Evolutionary conservation across 2,113 vertebrate species (phyloP).

Genomic region (Mustelus asterias): DNA sequence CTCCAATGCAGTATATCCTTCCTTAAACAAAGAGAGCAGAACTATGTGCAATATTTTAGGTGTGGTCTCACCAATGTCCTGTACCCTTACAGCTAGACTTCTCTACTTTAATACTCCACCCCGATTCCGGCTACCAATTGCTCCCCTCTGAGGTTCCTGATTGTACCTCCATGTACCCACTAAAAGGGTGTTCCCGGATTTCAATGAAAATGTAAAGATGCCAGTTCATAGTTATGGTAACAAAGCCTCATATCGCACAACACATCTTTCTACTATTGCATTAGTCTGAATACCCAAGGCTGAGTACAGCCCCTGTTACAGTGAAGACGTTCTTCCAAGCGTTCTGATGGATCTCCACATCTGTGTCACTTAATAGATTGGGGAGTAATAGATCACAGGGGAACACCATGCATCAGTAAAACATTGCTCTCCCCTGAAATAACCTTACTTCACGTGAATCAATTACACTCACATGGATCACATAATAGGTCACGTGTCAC

Average conservation of each 20-base stretch:
- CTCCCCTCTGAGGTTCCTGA: not conserved
- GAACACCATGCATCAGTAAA: slow-evolving; percentile 30
- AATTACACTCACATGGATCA: slow-evolving; percentile 19
- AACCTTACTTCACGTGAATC: slow-evolving; percentile 24
- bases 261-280: not conserved
- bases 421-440: not conserved
- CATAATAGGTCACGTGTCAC: not conserved
- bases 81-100: not conserved
- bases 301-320: not conserved
- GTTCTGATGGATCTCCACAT: slow-evolving; percentile 11
- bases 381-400: slow-evolving; percentile 27
- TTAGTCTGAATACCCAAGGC: not conserved
- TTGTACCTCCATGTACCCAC: not conserved
- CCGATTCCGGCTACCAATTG: too few species aligned
- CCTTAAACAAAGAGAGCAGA: not conserved
- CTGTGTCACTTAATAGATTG: slow-evolving; percentile 30
- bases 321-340: slow-evolving; percentile 1
- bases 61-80: not conserved
- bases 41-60: not conserved
- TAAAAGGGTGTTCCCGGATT: not conserved
- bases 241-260: not conserved
- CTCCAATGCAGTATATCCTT: not conserved
- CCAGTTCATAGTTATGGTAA: not conserved
- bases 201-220: not conserved
- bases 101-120: not conserved